Evolutionary conservation across 2,888 invertebrate genomes (phyloP), one percentile per base, ranked within the genome.

Genomic region (Meiosimyza decipiens): DNA sequence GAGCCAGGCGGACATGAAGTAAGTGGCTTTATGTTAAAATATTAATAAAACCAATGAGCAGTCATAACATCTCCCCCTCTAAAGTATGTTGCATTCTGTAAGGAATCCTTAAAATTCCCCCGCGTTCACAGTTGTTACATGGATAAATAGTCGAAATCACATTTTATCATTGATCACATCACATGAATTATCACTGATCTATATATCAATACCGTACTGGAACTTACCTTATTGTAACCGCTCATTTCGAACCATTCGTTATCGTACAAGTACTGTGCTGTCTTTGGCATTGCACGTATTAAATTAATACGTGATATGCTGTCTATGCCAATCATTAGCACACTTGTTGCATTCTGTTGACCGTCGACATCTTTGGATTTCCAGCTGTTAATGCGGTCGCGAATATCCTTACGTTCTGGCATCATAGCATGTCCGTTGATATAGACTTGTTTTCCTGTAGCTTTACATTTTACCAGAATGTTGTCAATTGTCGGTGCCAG

Each of bases 321-420:
- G 82, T 96, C 96, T 79, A 97, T 92, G 55, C 96, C 96, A 18
- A 97, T 84, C 82, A 96, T 88, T 47, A 96, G 86, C 0, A 97
- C 91, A 82, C 92, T 93, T 18, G 92, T 85, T 0, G 81, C 77
- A 12, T 73, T 75, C 11, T 75, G 77, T 28, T 54, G 63, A 12
- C 33, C 28, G 9, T n/a, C 57, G 11, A 65, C 69, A 33, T 78
- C 77, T 6, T 74, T 73, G 1, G 74, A 57, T 5, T 78, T 75
- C 84, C 83, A 84, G 2, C 82, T 75, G 76, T 82, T 68, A 52
- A 87, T 77, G 80, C 89, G 83, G 77, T 89, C 85, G 77, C 89
- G 85, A 70, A 91, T 84, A 76, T 88, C 85, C 77, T 88, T 77
- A 74, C 88, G 84, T 81, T 91, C 83, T 79, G 89, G 86, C 82